Conservation (phyloP, 2,113 vertebrate species). For the Hippocampus barbouri region DNA sequence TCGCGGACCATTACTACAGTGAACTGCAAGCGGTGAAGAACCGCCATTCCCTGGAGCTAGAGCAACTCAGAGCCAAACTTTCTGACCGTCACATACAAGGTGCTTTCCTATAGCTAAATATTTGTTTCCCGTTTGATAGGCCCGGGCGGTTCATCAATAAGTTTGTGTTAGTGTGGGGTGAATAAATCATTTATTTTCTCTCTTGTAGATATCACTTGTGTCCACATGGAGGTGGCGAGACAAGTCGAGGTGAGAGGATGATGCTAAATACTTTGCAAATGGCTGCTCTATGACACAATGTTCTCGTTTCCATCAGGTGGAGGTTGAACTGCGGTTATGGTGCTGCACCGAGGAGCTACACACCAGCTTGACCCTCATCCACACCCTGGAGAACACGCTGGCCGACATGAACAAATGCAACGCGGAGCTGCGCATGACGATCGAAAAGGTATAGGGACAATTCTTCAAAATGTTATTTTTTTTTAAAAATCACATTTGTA, state of each 20-base stretch:
- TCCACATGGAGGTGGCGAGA: slow-evolving; percentile 59
- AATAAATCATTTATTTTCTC: neutral
- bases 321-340: slow-evolving; percentile 65
- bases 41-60: slow-evolving; percentile 76
- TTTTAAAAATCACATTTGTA: neutral
- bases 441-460: slow-evolving; percentile 40
- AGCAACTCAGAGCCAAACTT: slow-evolving; percentile 73
- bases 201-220: slow-evolving; percentile 70
- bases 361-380: slow-evolving; percentile 48
- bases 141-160: neutral
- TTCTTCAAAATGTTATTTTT: too few species aligned
- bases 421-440: slow-evolving; percentile 45
- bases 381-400: slow-evolving; percentile 70
- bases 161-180: too few species aligned
- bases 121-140: neutral
- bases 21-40: slow-evolving; percentile 77
- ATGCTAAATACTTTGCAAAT: neutral
- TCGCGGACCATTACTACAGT: slow-evolving; percentile 70
- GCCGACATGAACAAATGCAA: slow-evolving; percentile 64
- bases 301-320: slow-evolving; percentile 39
- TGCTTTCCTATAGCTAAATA: slow-evolving; percentile 29
- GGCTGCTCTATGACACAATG: neutral
- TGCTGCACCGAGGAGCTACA: slow-evolving; percentile 70
- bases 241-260: slow-evolving; percentile 70
- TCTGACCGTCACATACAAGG: slow-evolving; percentile 80